Evolutionary conservation across 1,140 invertebrate species (phyloP), one percentile per base, ranked within the genome.

Genomic region (Plodia interpunctella): DNA sequence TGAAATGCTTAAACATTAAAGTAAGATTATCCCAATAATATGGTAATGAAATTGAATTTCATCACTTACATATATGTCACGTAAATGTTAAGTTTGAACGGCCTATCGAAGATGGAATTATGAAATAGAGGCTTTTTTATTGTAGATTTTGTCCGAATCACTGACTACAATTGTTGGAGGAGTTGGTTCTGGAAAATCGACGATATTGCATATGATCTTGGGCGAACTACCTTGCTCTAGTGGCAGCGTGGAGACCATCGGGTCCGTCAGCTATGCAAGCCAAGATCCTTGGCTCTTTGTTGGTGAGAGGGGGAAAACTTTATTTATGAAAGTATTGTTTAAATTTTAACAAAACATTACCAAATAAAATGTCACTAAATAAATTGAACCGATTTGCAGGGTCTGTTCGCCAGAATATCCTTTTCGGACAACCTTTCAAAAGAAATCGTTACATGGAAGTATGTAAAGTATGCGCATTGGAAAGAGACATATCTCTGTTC

Each of bases 211-310:
- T 70, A 75, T 94, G 55, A 76, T 96, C 0, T 84, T 96, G 3
- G 92, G 91, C 15, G 96, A 97, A 73, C 67, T 96, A 15, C 92
- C 93, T 0, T 80, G 94, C 13, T 84, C 90, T 0, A 87, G 90
- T 10, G 96, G 96, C 0, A 81, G 72, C 0, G 73, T 95, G 0
- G 78, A 80, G 1, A 73, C 95, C 0, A 88, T 91, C 19, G 92
- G 95, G 0, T 88, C 77, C 0, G 84, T 96, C 0, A 94, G 94
- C 5, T 96, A 95, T 67, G 92, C 94, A 0, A 92, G 94, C 63
- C 95, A 96, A 73, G 93, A 95, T 69, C 91, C 95, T 1, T 96
- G 95, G 94, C 76, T 95, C 1, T 95, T 95, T 78, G 91, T 92
- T 5, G 93, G 91, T 60, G 84, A 78, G 57, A 25, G 18, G 20